phyloP scores from a whole-genome alignment of 2,113 vertebrate genomes.

The Prunella himalayana region DNA sequence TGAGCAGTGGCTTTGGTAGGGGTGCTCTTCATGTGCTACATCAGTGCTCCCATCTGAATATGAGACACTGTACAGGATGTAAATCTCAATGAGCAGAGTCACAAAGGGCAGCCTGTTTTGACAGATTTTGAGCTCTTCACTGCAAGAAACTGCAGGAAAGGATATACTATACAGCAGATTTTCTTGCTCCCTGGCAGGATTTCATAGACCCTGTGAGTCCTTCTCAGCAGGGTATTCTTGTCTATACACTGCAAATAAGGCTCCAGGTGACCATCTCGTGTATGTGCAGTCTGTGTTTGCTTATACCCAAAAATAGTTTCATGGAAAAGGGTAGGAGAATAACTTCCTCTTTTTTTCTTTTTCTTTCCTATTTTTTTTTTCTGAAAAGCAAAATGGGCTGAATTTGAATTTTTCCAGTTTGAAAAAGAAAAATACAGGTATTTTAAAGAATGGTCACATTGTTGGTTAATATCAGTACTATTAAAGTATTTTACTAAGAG shows the following conservation, averaged over 20 bases:
- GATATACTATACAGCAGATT: conserved; percentile 38
- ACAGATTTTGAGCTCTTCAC: conserved; percentile 53
- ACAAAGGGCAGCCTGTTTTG: conserved; percentile 3
- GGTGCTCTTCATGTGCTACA: background rate
- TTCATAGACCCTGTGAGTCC: conserved; percentile 16
- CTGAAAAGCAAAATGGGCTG: background rate
- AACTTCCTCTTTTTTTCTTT: fast-evolving
- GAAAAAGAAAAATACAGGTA: background rate
- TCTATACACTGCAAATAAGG: background rate
- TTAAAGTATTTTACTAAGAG: background rate
- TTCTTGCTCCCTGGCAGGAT: conserved; percentile 51
- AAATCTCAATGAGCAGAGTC: background rate
- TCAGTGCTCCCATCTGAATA: background rate
- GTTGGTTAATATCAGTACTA: background rate
- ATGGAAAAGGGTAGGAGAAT: background rate
- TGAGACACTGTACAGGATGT: background rate
- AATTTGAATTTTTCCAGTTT: background rate
- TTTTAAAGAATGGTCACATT: background rate
- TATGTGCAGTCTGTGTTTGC: background rate
- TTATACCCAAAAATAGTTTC: background rate
- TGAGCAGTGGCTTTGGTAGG: background rate
- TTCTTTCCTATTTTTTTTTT: fast-evolving
- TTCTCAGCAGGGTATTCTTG: conserved; percentile 56
- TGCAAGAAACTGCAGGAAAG: conserved; percentile 49
- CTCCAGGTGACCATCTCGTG: background rate